Base-by-base conservation (phyloP, 2,888 invertebrate genomes). In the Clostera curtula region DNA sequence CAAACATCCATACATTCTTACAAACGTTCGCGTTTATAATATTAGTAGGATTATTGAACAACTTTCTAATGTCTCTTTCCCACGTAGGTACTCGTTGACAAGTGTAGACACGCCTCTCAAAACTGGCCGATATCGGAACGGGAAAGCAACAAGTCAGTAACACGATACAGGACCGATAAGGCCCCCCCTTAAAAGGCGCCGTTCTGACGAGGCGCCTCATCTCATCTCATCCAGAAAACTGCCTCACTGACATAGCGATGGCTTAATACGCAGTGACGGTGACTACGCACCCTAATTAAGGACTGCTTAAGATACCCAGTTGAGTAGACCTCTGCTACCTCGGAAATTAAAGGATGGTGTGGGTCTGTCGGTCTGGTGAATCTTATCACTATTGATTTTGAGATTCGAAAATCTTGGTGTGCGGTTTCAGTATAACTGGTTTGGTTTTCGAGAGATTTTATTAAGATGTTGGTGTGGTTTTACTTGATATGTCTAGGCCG, bases 221-320 rank as follows among this genome's bases (percentile, higher is more conserved):
- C 31, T 44, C 38, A 61, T 51, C 46, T 79, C 79, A 79, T 69
- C 82, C 80, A 77, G 80, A 77, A 79, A 79, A 59, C 63, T 56
- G 62, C 62, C 57, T 43, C 49, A 49, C 71, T 83, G 83, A 83
- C 79, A 79, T 71, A 83, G 75, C 76, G 80, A 72, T 62, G 59
- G 54, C 64, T 67, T 82, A 82, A 83, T 79, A 64, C 66, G 66
- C 63, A 49, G 47, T 71, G 82, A 83, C 82, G 79, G 77, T 73
- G 73, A 74, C 74, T 69, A 70, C 66, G 66, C 57, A 70, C 64
- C 69, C 80, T 82, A 83, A 83, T 82, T 83, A 83, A 76, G 68
- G 66, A 56, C 55, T 57, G 53, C 60, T 55, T 54, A 43, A 27
- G 8, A 33, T 17, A 44, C 73, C 69, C 69, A 3, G 34, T 26